Evolutionary conservation across 2,888 invertebrate species (phyloP), one percentile per base, ranked within the genome.

Genomic region (Emmelina monodactyla): DNA sequence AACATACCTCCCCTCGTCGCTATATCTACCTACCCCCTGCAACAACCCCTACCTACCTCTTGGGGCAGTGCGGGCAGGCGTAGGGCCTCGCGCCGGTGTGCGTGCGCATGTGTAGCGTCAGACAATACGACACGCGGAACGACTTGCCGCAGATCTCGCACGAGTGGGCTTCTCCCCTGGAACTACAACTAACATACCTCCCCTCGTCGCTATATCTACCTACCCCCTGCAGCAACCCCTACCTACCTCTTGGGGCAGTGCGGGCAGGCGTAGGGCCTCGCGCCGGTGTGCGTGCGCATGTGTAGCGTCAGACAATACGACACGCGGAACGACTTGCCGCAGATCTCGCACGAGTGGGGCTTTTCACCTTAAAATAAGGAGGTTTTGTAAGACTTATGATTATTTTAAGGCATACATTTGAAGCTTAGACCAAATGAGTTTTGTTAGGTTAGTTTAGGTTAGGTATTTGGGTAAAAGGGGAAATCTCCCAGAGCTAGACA

Each of bases 71-170:
- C n/a, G 83, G 76, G 50, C 91, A 91, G 14, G 83, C 85, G 62
- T 90, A 91, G 0, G 91, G 91, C 0, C 91, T 66, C 1, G 87
- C 86, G 34, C 89, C 89, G 0, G 90, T 88, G 62, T 91, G 91
- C 6, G 90, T 90, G 35, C 91, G 83, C 83, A 91, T 85, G 59
- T 91, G 91, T 7, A 91, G 66, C 0, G 90, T 91, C 32, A 91
- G 70, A 39, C 91, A 91, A 57, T 91, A 91, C 34, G 88, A 86
- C 14, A 91, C 91, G 7, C 91, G 83, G 67, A 91, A 91, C 3
- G 86, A 83, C 62, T 91, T 91, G 31, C 90, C 90, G 55, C 91
- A 91, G 16, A 91, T 87, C 58, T 88, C 88, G 50, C 91, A 91
- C 35, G 84, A 78, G 51, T 91, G 88, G 91, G 91, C 50, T 90